Evolutionary conservation across 2,888 invertebrate genomes (phyloP).

Genomic region (Troilus luridus): DNA sequence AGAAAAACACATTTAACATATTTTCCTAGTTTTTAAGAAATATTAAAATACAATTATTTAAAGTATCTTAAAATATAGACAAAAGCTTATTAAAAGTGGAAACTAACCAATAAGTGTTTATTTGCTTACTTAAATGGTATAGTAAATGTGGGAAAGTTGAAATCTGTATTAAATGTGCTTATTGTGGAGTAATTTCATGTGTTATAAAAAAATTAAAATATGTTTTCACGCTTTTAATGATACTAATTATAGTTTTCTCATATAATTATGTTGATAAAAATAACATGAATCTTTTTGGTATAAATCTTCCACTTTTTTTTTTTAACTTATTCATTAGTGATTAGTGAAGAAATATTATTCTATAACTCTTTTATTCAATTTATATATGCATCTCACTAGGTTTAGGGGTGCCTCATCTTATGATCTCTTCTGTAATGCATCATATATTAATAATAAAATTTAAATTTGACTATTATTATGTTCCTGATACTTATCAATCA

Average conservation of each 20-base stretch:
- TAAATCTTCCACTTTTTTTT: not conserved
- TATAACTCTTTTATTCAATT: too few species aligned
- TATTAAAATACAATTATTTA: not conserved
- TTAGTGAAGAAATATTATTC: too few species aligned
- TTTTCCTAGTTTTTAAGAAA: too few species aligned
- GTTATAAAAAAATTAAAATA: not conserved
- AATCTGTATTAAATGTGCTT: not conserved
- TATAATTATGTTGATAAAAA: not conserved
- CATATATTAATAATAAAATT: too few species aligned
- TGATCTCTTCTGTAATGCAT: too few species aligned
- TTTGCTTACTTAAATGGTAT: not conserved
- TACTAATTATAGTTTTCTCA: not conserved
- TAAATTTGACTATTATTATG: too few species aligned
- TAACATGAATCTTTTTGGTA: not conserved
- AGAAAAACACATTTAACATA: not conserved
- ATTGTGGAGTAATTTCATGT: not conserved
- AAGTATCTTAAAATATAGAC: not conserved
- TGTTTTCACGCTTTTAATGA: not conserved
- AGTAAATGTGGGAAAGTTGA: not conserved
- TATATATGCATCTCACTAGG: too few species aligned
- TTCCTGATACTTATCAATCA: too few species aligned
- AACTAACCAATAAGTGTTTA: constrained; percentile 7
- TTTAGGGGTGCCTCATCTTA: too few species aligned
- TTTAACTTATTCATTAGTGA: not conserved
- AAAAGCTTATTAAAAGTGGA: not conserved